phyloP scores from a whole-genome alignment of 2,888 invertebrate genomes.

The Plusia festucae region DNA sequence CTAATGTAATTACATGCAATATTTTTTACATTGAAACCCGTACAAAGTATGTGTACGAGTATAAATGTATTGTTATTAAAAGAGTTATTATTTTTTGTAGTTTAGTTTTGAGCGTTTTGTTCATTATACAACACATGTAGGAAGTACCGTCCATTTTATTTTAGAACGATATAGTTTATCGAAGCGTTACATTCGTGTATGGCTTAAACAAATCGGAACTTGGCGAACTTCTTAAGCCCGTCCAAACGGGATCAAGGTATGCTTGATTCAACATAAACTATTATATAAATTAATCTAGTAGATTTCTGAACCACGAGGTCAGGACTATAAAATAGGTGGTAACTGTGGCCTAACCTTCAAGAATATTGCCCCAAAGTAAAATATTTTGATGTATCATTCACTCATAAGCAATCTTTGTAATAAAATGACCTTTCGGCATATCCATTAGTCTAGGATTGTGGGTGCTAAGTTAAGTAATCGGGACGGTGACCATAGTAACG shows the following conservation, averaged over 20 bases:
- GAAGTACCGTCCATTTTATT: slow-evolving; percentile 61
- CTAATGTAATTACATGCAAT: slow-evolving; percentile 38
- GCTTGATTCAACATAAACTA: slow-evolving; percentile 47
- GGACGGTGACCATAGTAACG: slow-evolving; percentile 65
- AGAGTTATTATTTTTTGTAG: slow-evolving; percentile 53
- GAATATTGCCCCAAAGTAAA: slow-evolving; percentile 66
- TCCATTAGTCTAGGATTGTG: slow-evolving; percentile 77
- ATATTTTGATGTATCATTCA: slow-evolving; percentile 54
- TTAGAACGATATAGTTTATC: slow-evolving; percentile 49
- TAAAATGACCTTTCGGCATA: slow-evolving; percentile 73
- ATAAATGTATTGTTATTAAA: slow-evolving; percentile 42
- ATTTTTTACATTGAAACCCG: slow-evolving; percentile 44
- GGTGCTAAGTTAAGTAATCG: slow-evolving; percentile 78
- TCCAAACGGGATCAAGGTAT: slow-evolving; percentile 61
- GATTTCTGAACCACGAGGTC: slow-evolving; percentile 26
- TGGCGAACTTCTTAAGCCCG: slow-evolving; percentile 62
- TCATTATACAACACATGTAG: slow-evolving; percentile 45
- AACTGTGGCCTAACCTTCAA: slow-evolving; percentile 65
- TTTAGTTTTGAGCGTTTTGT: slow-evolving; percentile 52
- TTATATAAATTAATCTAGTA: slow-evolving; percentile 40
- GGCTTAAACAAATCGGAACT: slow-evolving; percentile 42
- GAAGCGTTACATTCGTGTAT: slow-evolving; percentile 43
- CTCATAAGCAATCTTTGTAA: slow-evolving; percentile 60
- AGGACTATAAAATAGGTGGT: slow-evolving; percentile 31
- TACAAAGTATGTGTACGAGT: slow-evolving; percentile 33